Evolutionary conservation across 23 tunicate species (phyloP), one percentile per base, ranked within the genome.

Genomic region (Phallusia fumigata): DNA sequence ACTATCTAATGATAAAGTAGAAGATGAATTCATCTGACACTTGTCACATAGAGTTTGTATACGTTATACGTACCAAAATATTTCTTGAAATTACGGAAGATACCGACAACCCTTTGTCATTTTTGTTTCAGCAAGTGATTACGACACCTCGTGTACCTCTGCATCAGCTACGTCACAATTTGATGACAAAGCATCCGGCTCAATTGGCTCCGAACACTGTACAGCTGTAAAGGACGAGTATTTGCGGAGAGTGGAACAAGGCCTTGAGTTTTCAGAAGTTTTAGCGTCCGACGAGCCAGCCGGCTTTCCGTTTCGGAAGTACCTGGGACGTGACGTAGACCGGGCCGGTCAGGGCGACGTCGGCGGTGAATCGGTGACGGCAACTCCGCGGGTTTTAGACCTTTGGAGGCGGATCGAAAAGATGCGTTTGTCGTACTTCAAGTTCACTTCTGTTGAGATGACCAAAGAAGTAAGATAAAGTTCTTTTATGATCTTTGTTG

Each of bases 401-500:
- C 35, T 85, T 28, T 94, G 98, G 98, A 81, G 85, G 18, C 85
- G 83, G 35, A 73, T 94, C 19, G 98, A 94, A 79, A 32, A 82
- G 21, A 65, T 85, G 22, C 81, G 90, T 15, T 65, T 77, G 52
- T 72, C 75, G 3, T 84, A 83, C 76, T 80, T 76, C 31, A 30
- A 30, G 31, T 28, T 77, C 76, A 21, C 45, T 50, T 22, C 69
- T 22, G 69, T 21, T 2, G 69, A 58, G 47, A 3, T 40, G 47
- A 40, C 47, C 10, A 40, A 40, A 40, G 47, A 40, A 40, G 47
- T 40, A 40, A 40, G 47, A 3, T 10, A 40, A n/a, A n/a, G n/a
- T n/a, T 40, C 10, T 40, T 10, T 3, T 40, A 3, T 10, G 47
- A 5, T 3, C 47, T 10, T 10, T 3, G 47, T 40, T 10, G 47